Evolutionary conservation across 2,888 invertebrate genomes (phyloP).

Genomic region (Acronicta psi): DNA sequence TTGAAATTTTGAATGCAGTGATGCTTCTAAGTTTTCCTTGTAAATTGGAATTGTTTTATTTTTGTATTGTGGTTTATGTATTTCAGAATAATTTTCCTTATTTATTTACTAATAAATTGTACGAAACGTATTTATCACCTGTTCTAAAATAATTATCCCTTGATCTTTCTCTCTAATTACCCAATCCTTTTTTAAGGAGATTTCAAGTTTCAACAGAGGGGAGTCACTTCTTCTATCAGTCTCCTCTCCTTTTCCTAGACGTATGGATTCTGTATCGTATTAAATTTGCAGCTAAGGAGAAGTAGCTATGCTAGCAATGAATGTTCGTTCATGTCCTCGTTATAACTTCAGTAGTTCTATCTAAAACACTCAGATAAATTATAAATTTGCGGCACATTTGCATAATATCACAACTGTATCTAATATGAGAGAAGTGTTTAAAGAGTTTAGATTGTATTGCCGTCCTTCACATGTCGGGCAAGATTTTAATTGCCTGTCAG

Average conservation of each 20-base stretch:
- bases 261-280: no score
- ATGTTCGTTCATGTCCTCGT: background rate
- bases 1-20: constrained; percentile 4
- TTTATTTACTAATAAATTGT: background rate
- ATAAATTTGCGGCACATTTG: constrained; percentile 23
- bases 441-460: constrained; percentile 21
- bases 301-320: no score
- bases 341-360: background rate
- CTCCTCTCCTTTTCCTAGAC: no score
- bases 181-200: no score
- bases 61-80: background rate
- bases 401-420: constrained; percentile 20
- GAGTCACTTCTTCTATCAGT: no score
- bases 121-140: no score
- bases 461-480: constrained; percentile 53
- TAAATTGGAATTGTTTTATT: background rate
- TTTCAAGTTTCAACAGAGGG: no score
- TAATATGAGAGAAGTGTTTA: constrained; percentile 19
- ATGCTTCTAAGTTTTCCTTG: background rate
- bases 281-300: no score
- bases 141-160: no score
- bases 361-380: background rate
- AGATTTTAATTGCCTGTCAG: constrained; percentile 54
- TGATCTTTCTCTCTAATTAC: no score
- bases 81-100: background rate